These are phyloP conservation scores for Copsychus sechellarum DNA, from an alignment of 2,113 vertebrate species.

Conservation along the genomic window DNA sequence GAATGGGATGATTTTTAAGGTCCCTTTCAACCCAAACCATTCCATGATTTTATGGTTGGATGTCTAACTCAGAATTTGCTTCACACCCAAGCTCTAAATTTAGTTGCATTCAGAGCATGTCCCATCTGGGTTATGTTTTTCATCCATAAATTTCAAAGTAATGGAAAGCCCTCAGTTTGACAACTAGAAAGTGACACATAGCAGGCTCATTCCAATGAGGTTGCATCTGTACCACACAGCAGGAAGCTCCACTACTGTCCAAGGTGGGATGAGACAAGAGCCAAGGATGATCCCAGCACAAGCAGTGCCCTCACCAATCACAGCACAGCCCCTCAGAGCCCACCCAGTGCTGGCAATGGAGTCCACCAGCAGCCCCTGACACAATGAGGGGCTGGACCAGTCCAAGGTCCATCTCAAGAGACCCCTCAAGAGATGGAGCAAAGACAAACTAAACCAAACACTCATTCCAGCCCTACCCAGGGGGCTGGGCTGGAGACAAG, in stretches of 20 bases:
- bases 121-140: not conserved
- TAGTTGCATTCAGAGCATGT: not conserved
- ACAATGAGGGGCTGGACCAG: fast-evolving
- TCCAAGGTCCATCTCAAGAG: not conserved
- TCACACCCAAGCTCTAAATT: not conserved
- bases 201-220: fast-evolving
- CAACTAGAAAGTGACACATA: not conserved
- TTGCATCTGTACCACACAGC: fast-evolving
- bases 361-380: not conserved
- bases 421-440: not conserved
- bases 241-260: not conserved
- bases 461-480: fast-evolving
- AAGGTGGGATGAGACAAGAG: not conserved
- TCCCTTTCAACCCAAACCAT: not conserved
- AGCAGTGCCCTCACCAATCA: not conserved
- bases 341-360: not conserved
- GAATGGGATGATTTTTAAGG: not conserved
- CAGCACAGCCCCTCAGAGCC: not conserved
- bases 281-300: not conserved
- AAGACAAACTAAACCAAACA: not conserved
- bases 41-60: not conserved
- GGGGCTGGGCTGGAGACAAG: not conserved
- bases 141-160: not conserved
- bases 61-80: not conserved
- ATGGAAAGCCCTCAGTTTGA: not conserved